Conservation (phyloP, 2,797 vertebrate genomes). For the Serranus cabrilla region DNA sequence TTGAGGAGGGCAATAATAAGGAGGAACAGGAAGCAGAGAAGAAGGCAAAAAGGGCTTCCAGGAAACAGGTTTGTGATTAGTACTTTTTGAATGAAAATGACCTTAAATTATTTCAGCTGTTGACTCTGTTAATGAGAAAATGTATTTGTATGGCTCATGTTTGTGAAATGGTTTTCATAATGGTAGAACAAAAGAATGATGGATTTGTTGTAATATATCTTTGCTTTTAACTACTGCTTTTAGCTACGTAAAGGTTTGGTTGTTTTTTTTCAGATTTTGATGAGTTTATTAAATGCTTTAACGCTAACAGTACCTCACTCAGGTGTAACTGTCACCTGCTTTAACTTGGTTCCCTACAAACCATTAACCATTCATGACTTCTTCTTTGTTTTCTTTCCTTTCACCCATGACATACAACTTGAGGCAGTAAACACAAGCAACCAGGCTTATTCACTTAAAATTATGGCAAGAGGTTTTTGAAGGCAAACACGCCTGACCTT, state of each 20-base stretch:
- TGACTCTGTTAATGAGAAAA: no score
- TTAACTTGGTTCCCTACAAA: background rate
- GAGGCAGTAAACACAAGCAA: background rate
- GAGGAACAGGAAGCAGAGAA: conserved; percentile 45
- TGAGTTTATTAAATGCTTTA: background rate
- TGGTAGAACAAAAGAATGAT: no score
- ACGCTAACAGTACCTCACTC: background rate
- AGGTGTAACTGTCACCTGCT: background rate
- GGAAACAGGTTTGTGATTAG: conserved; percentile 80
- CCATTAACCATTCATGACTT: background rate
- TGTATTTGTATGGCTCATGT: no score
- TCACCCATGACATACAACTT: background rate
- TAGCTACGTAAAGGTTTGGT: no score
- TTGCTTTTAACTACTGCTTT: no score
- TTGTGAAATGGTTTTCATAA: no score
- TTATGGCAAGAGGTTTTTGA: no score
- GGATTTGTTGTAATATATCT: no score
- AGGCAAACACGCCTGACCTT: background rate
- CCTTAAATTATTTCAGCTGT: no score
- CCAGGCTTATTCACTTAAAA: no score
- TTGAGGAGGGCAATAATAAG: conserved; percentile 36
- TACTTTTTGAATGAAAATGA: background rate
- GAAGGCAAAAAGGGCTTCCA: conserved; percentile 74
- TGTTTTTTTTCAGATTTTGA: no score
- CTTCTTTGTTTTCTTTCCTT: background rate